Evolutionary conservation across 2,888 invertebrate genomes (phyloP).

Genomic region (Xestia sexstrigata): DNA sequence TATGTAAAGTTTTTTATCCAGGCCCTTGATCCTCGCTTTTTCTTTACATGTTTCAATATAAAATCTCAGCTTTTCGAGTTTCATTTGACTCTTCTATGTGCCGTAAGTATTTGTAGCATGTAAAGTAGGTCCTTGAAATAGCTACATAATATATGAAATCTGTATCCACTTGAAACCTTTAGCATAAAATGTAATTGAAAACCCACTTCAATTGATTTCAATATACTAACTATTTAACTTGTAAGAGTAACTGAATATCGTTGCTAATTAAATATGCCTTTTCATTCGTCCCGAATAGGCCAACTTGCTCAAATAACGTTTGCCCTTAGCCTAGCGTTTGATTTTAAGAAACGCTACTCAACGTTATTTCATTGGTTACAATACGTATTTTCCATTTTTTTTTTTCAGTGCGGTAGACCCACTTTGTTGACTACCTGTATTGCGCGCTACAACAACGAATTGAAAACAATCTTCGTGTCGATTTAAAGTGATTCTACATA

Average conservation of each 20-base stretch:
- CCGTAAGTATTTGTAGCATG: neutral
- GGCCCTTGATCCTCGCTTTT: neutral
- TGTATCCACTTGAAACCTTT: neutral
- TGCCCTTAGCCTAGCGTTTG: neutral
- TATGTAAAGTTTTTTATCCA: conserved; percentile 29
- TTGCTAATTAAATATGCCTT: neutral
- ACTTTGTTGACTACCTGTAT: neutral
- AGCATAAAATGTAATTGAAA: neutral
- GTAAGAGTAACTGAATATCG: neutral
- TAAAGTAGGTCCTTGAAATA: neutral
- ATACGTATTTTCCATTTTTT: neutral
- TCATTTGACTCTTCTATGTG: neutral
- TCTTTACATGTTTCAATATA: neutral
- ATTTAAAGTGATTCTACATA: neutral
- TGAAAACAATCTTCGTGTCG: neutral
- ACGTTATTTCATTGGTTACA: neutral
- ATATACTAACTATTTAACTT: neutral
- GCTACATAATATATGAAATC: neutral
- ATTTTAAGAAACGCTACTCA: too few species aligned
- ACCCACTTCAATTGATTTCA: too few species aligned
- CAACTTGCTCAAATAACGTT: neutral
- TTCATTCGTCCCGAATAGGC: neutral
- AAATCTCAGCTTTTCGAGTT: neutral
- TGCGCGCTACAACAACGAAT: neutral
- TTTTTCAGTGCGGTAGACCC: neutral